phyloP scores from a whole-genome alignment of 2,888 invertebrate genomes.

The Bugula neritina region DNA sequence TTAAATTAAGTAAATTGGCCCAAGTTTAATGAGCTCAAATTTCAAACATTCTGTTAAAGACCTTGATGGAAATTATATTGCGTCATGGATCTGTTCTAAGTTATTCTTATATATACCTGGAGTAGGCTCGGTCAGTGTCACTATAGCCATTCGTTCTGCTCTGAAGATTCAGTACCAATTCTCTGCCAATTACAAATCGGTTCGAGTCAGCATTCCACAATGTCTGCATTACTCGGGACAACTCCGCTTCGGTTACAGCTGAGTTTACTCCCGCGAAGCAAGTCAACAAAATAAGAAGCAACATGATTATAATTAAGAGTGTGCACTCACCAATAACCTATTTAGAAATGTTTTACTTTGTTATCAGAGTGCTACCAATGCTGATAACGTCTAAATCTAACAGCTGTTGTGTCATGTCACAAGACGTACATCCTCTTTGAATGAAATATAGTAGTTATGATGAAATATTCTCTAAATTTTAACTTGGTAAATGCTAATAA shows the following conservation, averaged over 20 bases:
- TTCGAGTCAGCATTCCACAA: constrained; percentile 35
- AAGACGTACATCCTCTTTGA: no score
- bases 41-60: no score
- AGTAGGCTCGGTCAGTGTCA: constrained; percentile 31
- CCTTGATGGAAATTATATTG: no score
- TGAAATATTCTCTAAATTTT: no score
- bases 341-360: background rate
- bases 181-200: constrained; percentile 29
- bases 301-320: background rate
- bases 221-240: background rate
- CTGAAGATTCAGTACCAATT: constrained; percentile 33
- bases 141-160: constrained; percentile 29
- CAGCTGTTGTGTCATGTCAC: background rate
- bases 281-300: background rate
- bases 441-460: no score
- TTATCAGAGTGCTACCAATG: background rate
- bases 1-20: no score
- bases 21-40: no score
- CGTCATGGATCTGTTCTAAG: no score
- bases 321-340: background rate
- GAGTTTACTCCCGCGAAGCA: background rate
- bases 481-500: no score
- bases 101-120: constrained; percentile 27
- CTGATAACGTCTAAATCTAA: background rate
- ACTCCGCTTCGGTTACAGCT: background rate